These are phyloP conservation scores for Leucophenga montana DNA, from an alignment of 2,888 invertebrate species.

Conservation along the genomic window DNA sequence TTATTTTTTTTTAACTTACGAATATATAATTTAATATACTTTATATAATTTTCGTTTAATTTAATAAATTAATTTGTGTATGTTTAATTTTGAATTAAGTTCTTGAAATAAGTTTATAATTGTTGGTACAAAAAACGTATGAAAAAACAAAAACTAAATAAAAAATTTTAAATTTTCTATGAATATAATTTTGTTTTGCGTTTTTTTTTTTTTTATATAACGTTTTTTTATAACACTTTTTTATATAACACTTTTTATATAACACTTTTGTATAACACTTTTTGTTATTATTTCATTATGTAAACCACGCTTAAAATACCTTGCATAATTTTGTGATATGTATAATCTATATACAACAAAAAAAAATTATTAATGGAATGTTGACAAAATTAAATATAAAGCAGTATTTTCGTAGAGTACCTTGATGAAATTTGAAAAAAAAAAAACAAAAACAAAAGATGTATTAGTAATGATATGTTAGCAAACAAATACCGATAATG, in stretches of 20 bases:
- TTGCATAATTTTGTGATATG: slow-evolving; percentile 28
- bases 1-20: slow-evolving; percentile 41
- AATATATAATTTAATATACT: slow-evolving; percentile 45
- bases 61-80: slow-evolving; percentile 40
- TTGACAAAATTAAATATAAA: slow-evolving; percentile 8
- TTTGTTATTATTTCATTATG: slow-evolving; percentile 16
- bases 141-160: slow-evolving; percentile 49
- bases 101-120: slow-evolving; percentile 53
- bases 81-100: slow-evolving; percentile 39
- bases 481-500: not conserved
- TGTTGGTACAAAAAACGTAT: slow-evolving; percentile 67
- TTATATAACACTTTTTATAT: too few species aligned
- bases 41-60: slow-evolving; percentile 48
- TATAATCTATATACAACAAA: slow-evolving; percentile 17
- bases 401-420: slow-evolving; percentile 24
- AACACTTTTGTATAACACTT: not conserved
- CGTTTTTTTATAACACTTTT: too few species aligned
- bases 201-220: slow-evolving; percentile 15
- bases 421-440: not conserved
- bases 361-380: not conserved
- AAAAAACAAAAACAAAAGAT: not conserved
- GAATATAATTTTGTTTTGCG: slow-evolving; percentile 10
- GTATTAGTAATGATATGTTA: not conserved
- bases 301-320: slow-evolving; percentile 22
- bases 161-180: slow-evolving; percentile 29